Conservation (phyloP, 2,797 vertebrate species). For the Coregonus suidteri region DNA sequence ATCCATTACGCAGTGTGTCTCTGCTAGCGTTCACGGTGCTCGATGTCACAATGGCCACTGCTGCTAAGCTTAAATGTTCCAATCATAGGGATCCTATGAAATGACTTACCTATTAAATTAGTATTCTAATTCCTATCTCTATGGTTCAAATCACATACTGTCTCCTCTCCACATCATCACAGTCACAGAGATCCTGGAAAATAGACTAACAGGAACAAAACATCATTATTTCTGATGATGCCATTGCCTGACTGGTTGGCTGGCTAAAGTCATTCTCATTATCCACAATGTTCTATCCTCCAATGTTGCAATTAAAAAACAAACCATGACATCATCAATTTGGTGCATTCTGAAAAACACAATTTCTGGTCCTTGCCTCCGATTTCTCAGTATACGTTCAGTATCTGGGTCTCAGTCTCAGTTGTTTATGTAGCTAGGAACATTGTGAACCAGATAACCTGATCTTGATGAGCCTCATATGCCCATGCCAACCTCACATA, state of each 20-base stretch:
- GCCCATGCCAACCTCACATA: conserved; percentile 1
- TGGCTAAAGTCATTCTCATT: background rate
- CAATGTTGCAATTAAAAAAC: conserved; percentile 8
- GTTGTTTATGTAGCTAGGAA: background rate
- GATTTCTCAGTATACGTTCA: background rate
- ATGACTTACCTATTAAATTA: no score
- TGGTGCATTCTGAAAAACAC: background rate
- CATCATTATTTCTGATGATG: background rate
- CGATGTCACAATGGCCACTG: background rate
- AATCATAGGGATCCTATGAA: background rate
- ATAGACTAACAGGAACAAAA: background rate
- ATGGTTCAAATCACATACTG: conserved; percentile 1
- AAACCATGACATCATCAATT: background rate
- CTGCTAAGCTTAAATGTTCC: background rate
- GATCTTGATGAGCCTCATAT: background rate
- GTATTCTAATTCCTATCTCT: no score
- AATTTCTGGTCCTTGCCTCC: background rate
- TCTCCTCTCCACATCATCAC: background rate
- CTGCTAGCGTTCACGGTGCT: background rate
- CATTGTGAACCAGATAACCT: background rate
- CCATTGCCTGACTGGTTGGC: background rate
- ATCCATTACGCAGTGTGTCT: background rate
- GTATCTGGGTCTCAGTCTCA: background rate
- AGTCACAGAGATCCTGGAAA: background rate
- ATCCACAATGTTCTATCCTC: background rate